phyloP scores from a whole-genome alignment of 2,797 vertebrate species.

The Fistularia tabacaria region DNA sequence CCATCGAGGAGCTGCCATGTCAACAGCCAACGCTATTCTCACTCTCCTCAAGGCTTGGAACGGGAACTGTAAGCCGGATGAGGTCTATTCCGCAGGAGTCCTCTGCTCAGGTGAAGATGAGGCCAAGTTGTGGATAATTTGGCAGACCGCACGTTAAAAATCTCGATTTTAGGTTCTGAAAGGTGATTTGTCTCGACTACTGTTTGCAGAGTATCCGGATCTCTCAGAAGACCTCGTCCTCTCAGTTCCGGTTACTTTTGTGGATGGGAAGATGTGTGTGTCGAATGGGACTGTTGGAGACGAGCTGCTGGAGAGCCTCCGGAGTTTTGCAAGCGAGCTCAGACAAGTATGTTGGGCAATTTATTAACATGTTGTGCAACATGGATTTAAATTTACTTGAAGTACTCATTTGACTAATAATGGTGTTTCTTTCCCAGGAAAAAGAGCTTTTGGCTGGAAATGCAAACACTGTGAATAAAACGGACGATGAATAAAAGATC shows the following conservation, averaged over 20 bases:
- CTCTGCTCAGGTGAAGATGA: slow-evolving; percentile 73
- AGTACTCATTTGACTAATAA: neutral
- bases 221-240: slow-evolving; percentile 80
- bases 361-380: neutral
- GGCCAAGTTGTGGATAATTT: neutral
- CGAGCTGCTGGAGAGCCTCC: slow-evolving; percentile 63
- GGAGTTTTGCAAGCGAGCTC: slow-evolving; percentile 69
- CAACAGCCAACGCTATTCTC: slow-evolving; percentile 75
- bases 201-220: slow-evolving; percentile 71
- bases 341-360: slow-evolving; percentile 63
- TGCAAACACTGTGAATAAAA: too few species aligned
- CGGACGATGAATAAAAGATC: too few species aligned
- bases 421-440: slow-evolving; percentile 44
- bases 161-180: neutral
- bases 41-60: slow-evolving; percentile 81
- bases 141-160: neutral
- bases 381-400: too few species aligned
- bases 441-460: slow-evolving; percentile 32
- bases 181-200: neutral
- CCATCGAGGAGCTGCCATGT: slow-evolving; percentile 55
- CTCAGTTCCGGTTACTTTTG: slow-evolving; percentile 85
- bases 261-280: slow-evolving; percentile 75
- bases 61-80: slow-evolving; percentile 53
- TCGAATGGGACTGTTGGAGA: slow-evolving; percentile 66
- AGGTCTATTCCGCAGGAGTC: slow-evolving; percentile 82